Percentiles rank a stretch among this genome's conserved stretches.
Conservation (phyloP, 2,888 invertebrate species). For the Steromphala cineraria region DNA sequence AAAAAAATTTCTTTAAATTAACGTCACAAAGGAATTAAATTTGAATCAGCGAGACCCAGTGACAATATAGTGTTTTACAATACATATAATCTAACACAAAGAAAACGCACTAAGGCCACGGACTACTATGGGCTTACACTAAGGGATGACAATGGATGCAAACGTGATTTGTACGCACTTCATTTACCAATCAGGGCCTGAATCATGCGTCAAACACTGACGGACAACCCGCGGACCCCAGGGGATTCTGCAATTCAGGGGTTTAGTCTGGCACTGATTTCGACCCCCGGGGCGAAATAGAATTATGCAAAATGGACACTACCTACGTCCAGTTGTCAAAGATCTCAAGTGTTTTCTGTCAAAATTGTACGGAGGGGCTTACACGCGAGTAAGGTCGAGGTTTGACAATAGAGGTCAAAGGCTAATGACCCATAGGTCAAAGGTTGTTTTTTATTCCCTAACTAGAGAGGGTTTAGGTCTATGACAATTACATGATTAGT, state of each 20-base stretch:
- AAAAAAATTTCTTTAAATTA: not conserved
- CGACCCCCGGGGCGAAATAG: not conserved
- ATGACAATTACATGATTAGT: too few species aligned
- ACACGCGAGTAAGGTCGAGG: too few species aligned
- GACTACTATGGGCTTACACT: not conserved
- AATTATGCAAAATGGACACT: not conserved
- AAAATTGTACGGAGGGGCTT: too few species aligned
- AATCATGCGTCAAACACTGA: not conserved
- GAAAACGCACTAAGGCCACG: not conserved
- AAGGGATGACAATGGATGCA: not conserved
- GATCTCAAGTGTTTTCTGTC: too few species aligned
- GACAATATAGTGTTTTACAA: not conserved
- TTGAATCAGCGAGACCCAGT: not conserved
- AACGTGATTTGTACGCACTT: constrained; percentile 5
- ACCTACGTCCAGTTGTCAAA: not conserved
- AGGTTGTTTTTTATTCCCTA: too few species aligned
- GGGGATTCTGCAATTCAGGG: not conserved
- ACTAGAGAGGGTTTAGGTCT: too few species aligned
- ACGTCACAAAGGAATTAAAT: not conserved
- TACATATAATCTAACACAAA: constrained; percentile 2
- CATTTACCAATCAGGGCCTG: not conserved
- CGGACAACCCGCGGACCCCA: not conserved
- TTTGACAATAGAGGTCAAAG: too few species aligned
- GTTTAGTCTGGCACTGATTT: not conserved
- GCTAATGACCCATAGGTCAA: too few species aligned